phyloP scores from a whole-genome alignment of 2,113 vertebrate species.

The Pangasianodon hypophthalmus region DNA sequence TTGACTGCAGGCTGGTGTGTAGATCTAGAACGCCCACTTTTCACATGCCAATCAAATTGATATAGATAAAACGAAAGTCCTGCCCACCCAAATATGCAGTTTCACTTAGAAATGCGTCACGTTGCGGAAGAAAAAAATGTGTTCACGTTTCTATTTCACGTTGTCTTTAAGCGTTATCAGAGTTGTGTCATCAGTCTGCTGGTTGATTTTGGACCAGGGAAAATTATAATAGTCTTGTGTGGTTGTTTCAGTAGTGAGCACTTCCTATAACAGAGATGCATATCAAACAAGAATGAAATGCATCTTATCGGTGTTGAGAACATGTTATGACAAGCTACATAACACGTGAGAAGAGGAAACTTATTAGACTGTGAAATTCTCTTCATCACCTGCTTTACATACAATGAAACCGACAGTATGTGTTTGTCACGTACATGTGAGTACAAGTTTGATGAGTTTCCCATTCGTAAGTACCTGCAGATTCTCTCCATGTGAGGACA shows the following conservation, averaged over 20 bases:
- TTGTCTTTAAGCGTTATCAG: background rate
- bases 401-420: background rate
- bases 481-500: background rate
- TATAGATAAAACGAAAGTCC: background rate
- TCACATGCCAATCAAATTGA: background rate
- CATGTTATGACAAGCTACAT: background rate
- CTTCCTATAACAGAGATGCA: background rate
- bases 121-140: background rate
- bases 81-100: background rate
- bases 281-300: background rate
- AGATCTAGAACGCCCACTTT: background rate
- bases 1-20: background rate
- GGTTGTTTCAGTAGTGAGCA: background rate
- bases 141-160: background rate
- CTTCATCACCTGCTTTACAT: background rate
- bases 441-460: background rate
- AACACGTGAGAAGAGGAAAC: background rate
- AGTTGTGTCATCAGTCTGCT: background rate
- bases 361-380: background rate
- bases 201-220: background rate
- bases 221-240: background rate
- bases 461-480: background rate
- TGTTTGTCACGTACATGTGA: background rate
- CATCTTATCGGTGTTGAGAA: background rate
- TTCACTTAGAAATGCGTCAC: background rate